Percentiles rank a stretch among this genome's conserved stretches.
phyloP scores from a whole-genome alignment of 1,140 invertebrate genomes.

The Cherax quadricarinatus region DNA sequence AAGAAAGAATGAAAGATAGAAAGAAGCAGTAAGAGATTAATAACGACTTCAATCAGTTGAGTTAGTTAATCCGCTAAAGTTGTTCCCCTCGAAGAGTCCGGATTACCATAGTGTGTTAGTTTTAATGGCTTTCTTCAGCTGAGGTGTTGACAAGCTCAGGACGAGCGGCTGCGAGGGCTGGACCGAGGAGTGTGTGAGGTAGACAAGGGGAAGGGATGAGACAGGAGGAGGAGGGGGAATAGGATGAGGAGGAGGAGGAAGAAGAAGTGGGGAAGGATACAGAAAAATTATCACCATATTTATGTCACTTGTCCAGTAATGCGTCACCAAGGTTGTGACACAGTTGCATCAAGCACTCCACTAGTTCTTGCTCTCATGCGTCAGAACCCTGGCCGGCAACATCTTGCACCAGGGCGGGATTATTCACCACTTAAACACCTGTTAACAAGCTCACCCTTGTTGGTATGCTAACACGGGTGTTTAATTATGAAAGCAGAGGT shows the following conservation, averaged over 20 bases:
- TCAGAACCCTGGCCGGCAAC: too few species aligned
- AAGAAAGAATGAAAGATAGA: background rate
- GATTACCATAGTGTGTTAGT: conserved; percentile 17
- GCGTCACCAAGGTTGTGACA: too few species aligned
- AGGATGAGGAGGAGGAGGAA: too few species aligned
- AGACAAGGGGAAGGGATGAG: background rate
- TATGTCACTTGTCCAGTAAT: too few species aligned
- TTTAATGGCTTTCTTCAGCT: conserved; percentile 30
- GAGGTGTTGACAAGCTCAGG: background rate
- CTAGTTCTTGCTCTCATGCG: too few species aligned
- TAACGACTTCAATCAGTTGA: conserved; percentile 5
- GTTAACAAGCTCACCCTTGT: background rate
- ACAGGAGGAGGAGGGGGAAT: background rate
- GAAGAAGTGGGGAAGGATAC: too few species aligned
- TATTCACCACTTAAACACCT: background rate
- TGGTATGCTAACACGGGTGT: background rate
- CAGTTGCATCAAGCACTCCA: too few species aligned
- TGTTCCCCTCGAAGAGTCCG: background rate
- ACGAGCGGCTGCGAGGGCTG: background rate
- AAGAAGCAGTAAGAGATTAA: background rate
- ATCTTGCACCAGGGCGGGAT: background rate
- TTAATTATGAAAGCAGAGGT: background rate
- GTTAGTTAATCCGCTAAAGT: conserved; percentile 15
- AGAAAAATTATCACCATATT: too few species aligned
- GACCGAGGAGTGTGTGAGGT: background rate